A percentile compares a stretch with the other conserved stretches of the same genome.
These are phyloP conservation scores for Amblyopsis rosae DNA, from an alignment of 2,113 vertebrate genomes.

Conservation along the genomic window DNA sequence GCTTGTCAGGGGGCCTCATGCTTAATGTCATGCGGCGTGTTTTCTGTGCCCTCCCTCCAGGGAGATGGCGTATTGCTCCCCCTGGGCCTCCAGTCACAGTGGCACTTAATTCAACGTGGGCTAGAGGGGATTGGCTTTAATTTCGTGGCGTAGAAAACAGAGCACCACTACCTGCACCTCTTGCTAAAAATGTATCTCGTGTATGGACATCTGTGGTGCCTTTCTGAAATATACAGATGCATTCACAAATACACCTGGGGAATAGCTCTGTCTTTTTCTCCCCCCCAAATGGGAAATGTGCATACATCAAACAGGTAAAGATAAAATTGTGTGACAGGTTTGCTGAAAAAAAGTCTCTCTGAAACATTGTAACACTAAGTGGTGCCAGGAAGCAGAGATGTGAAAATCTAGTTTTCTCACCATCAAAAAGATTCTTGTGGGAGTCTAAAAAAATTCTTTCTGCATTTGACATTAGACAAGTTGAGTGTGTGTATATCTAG, in stretches of 20 bases:
- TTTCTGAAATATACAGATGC: constrained; percentile 13
- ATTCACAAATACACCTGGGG: not conserved
- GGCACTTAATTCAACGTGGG: constrained; percentile 41
- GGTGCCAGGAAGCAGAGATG: constrained; percentile 2
- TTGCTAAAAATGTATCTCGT: constrained; percentile 26
- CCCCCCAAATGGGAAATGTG: too few species aligned
- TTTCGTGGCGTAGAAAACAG: constrained; percentile 39
- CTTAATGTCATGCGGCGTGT: constrained; percentile 30
- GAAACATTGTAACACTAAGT: constrained; percentile 2
- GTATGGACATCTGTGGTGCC: constrained; percentile 21
- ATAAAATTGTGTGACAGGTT: constrained; percentile 10
- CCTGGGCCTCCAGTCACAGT: constrained; percentile 14
- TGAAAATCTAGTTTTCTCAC: constrained; percentile 26
- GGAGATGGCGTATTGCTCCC: constrained; percentile 21
- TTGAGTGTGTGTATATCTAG: too few species aligned
- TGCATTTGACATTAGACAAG: constrained; percentile 5
- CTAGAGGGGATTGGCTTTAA: constrained; percentile 43
- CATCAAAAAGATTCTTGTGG: constrained; percentile 11
- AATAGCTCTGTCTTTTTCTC: constrained; percentile 2
- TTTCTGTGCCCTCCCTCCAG: constrained; percentile 16
- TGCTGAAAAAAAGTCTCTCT: constrained; percentile 13
- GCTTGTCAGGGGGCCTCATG: constrained; percentile 18
- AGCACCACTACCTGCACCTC: constrained; percentile 1
- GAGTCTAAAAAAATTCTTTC: constrained; percentile 10
- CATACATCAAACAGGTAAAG: constrained; percentile 2